phyloP scores from a whole-genome alignment of 1,140 invertebrate genomes.

The Diploscapter pachys region DNA sequence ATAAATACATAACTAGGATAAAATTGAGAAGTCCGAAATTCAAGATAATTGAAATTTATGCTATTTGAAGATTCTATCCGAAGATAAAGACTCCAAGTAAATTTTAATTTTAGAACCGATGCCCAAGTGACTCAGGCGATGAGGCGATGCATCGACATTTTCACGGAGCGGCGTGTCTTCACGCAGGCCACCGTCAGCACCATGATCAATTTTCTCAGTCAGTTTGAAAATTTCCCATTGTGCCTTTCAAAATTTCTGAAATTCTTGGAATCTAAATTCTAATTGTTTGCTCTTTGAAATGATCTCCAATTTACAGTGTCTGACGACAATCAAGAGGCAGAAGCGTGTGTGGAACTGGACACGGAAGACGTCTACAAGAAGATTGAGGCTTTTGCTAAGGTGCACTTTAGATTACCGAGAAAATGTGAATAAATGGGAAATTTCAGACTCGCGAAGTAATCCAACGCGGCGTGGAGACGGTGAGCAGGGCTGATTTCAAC shows the following conservation, averaged over 20 bases:
- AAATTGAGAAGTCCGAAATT: no score
- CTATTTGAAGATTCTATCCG: background rate
- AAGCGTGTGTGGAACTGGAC: constrained; percentile 12
- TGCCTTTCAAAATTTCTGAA: no score
- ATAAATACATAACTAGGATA: no score
- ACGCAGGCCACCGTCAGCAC: constrained; percentile 33
- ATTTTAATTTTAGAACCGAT: constrained; percentile 24
- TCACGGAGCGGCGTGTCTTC: constrained; percentile 38
- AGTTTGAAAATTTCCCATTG: constrained; percentile 11
- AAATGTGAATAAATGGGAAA: background rate
- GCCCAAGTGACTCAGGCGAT: constrained; percentile 45
- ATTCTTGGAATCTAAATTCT: no score
- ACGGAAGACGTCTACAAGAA: constrained; percentile 25
- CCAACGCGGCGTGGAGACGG: background rate
- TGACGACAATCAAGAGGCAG: background rate
- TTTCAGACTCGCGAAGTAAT: background rate
- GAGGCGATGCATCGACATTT: constrained; percentile 49
- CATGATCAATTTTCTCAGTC: constrained; percentile 22
- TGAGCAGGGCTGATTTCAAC: constrained; percentile 1
- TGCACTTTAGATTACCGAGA: constrained; percentile 5
- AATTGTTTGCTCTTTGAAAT: no score
- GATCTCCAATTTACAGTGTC: background rate
- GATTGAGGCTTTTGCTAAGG: constrained; percentile 28
- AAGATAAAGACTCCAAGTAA: background rate
- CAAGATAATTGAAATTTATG: background rate